Evolutionary conservation across 2,113 vertebrate species (phyloP), one percentile per base, ranked within the genome.

Genomic region (Oncorhynchus nerka): DNA sequence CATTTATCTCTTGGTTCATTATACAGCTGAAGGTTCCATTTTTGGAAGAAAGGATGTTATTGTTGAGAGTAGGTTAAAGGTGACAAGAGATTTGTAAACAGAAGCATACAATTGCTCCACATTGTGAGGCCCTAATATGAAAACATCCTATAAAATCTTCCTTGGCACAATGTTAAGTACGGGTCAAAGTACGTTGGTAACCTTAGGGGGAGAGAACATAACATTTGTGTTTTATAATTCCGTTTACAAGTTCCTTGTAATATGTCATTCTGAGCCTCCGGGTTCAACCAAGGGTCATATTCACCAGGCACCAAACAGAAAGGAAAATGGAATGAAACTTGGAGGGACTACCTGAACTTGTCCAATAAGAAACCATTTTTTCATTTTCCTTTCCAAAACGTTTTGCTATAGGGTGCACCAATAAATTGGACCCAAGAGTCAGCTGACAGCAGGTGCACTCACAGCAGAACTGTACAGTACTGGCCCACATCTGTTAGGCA

Each of bases 401-500:
- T 11, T 45, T 45, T 45, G 39, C 8, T 11, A 45, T 9, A 45
- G 39, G 8, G 39, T 45, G 39, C 39, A 11, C 39, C 11, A 45
- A 45, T 45, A 45, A 45, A 11, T 45, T 45, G 39, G 49, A 55
- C 49, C 16, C 16, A 55, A 19, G 12, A 1, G 15, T 75, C 79
- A 79, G 3, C 13, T 76, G 76, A 83, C 28, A 39, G 4, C 34
- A 30, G 3, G 6, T 1, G 22, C 7, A 11, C 64, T 61, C n/a
- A 61, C 4, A 28, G 64, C 22, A 28, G 26, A 0, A 1, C 22
- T 22, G 75, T 75, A 19, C 4, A 55, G 49, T 55, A 55, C 59
- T 79, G 74, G 20, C 48, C 22, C 73, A 84, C 16, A 55, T 55
- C 67, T 48, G 68, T 39, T 51, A 70, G 69, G n/a, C 5, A 20